Conservation (phyloP, 2,113 vertebrate species). For the Perognathus longimembris region DNA sequence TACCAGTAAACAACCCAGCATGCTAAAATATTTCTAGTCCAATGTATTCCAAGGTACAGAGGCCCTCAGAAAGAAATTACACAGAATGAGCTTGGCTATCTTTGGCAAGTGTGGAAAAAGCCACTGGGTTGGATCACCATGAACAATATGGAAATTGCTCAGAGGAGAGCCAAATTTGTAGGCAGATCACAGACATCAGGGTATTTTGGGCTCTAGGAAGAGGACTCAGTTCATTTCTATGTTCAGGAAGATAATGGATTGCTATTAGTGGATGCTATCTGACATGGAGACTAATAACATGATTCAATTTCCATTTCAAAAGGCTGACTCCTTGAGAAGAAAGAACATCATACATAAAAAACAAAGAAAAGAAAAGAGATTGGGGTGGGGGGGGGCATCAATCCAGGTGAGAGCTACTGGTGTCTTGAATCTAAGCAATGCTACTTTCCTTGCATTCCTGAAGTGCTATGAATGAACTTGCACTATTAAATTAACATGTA, state of each 20-base stretch:
- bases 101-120: constrained; percentile 1
- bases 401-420: background rate
- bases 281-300: background rate
- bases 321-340: background rate
- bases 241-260: background rate
- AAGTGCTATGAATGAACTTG: background rate
- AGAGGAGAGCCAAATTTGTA: background rate
- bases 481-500: background rate
- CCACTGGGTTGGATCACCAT: background rate
- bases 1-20: constrained; percentile 11
- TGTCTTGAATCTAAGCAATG: background rate
- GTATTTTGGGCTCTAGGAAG: background rate
- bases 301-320: constrained; percentile 10
- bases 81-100: background rate
- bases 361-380: background rate
- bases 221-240: background rate
- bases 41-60: background rate
- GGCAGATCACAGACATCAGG: background rate
- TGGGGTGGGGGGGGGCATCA: too few species aligned
- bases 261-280: constrained; percentile 7
- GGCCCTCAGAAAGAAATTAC: constrained; percentile 14
- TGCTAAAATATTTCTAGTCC: constrained; percentile 32
- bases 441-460: accelerated
- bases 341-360: background rate
- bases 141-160: background rate